Conservation (phyloP, 2,113 vertebrate genomes). For the Boleophthalmus pectinirostris region DNA sequence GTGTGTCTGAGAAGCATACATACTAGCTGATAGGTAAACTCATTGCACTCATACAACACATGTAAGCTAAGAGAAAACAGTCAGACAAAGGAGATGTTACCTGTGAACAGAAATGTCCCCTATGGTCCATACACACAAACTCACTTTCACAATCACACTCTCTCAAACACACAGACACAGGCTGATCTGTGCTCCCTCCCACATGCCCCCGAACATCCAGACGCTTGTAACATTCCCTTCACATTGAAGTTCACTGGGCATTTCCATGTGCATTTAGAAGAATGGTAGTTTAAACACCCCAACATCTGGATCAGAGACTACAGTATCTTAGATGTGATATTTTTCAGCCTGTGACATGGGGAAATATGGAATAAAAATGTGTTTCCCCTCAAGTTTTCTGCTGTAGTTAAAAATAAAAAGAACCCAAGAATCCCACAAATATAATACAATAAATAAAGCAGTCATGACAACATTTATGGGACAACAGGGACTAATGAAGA, state of each 20-base stretch:
- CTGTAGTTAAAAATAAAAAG: slow-evolving; percentile 35
- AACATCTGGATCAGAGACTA: slow-evolving; percentile 58
- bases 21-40: slow-evolving; percentile 29
- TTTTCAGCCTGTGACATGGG: slow-evolving; percentile 52
- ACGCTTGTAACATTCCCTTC: slow-evolving; percentile 72
- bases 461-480: slow-evolving; percentile 67
- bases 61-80: slow-evolving; percentile 35
- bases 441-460: slow-evolving; percentile 81
- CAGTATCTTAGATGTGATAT: slow-evolving; percentile 74
- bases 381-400: slow-evolving; percentile 32
- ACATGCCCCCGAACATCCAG: slow-evolving; percentile 44
- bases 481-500: slow-evolving; percentile 49
- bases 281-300: slow-evolving; percentile 45
- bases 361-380: slow-evolving; percentile 43
- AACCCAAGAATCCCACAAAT: slow-evolving; percentile 34
- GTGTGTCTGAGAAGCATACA: slow-evolving; percentile 50
- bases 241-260: slow-evolving; percentile 64
- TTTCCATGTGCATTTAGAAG: slow-evolving; percentile 51
- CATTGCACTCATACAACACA: slow-evolving; percentile 32
- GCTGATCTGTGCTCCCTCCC: slow-evolving; percentile 30
- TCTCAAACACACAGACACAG: too few relatives aligned
- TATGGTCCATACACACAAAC: slow-evolving; percentile 28
- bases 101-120: slow-evolving; percentile 35
- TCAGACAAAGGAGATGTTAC: slow-evolving; percentile 63
- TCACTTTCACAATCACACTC: slow-evolving; percentile 5